A percentile compares a stretch with the other conserved stretches of the same genome.
Conservation (phyloP, 2,797 vertebrate species). For the Nyctalus aviator region DNA sequence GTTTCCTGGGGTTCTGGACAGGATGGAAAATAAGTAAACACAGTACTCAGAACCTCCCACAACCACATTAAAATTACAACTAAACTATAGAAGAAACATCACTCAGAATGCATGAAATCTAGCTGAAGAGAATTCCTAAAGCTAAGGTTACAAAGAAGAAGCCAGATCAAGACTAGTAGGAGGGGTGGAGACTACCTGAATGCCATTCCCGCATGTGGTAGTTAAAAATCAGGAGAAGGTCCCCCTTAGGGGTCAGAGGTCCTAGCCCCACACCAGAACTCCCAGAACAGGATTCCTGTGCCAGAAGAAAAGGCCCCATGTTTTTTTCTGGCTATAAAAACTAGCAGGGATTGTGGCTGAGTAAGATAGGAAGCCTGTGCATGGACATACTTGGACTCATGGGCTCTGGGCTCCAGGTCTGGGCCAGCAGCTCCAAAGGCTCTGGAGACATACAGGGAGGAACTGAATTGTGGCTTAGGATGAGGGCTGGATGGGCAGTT, state of each 20-base stretch:
- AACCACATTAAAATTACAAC: not conserved
- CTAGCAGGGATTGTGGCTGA: not conserved
- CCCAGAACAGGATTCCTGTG: not conserved
- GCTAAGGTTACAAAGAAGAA: not conserved
- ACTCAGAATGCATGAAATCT: not conserved
- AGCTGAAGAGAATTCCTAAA: not conserved
- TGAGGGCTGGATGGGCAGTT: not conserved
- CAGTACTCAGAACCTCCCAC: not conserved
- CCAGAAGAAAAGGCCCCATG: not conserved
- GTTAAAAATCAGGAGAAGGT: not conserved
- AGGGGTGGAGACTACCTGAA: not conserved
- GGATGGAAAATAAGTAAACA: not conserved
- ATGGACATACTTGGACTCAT: not conserved
- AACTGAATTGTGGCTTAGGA: not conserved
- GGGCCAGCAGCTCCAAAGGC: not conserved
- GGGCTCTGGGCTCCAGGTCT: not conserved
- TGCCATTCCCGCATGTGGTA: not conserved
- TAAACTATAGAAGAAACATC: not conserved
- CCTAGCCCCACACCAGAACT: not conserved
- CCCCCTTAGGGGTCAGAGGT: too few species aligned
- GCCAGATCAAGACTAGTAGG: not conserved
- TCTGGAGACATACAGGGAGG: not conserved
- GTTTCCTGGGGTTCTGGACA: not conserved
- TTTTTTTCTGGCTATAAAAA: not conserved
- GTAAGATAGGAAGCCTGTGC: not conserved